These are phyloP conservation scores for Cercopithecus neglectus DNA, from an alignment of 2,797 vertebrate species.

Conservation along the genomic window DNA sequence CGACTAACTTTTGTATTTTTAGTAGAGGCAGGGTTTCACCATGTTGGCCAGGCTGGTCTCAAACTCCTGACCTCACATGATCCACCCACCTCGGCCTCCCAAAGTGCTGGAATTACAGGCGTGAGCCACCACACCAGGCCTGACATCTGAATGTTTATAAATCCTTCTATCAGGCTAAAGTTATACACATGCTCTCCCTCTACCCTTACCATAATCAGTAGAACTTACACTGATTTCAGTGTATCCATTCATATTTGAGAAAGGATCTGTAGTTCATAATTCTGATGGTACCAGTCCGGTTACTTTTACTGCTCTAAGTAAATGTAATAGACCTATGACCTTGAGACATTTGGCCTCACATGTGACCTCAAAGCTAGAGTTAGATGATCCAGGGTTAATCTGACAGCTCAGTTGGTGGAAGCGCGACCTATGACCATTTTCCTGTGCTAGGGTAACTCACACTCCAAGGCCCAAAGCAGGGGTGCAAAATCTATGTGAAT, in stretches of 20 bases:
- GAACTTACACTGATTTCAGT: background rate
- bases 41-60: background rate
- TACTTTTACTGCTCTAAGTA: background rate
- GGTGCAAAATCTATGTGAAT: background rate
- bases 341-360: background rate
- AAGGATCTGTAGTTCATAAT: background rate
- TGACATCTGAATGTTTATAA: background rate
- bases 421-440: background rate
- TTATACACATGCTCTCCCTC: background rate
- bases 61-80: background rate
- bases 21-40: background rate
- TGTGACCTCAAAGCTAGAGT: background rate
- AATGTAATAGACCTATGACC: background rate
- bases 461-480: background rate
- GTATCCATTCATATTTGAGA: background rate
- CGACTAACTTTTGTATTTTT: background rate
- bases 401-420: background rate
- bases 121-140: background rate
- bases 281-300: background rate
- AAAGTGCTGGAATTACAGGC: background rate
- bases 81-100: background rate
- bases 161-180: slow-evolving; percentile 1
- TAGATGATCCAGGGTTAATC: background rate
- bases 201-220: background rate
- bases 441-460: background rate